These are phyloP conservation scores for Panthera leo DNA, from an alignment of 2,113 vertebrate genomes.

Conservation along the genomic window DNA sequence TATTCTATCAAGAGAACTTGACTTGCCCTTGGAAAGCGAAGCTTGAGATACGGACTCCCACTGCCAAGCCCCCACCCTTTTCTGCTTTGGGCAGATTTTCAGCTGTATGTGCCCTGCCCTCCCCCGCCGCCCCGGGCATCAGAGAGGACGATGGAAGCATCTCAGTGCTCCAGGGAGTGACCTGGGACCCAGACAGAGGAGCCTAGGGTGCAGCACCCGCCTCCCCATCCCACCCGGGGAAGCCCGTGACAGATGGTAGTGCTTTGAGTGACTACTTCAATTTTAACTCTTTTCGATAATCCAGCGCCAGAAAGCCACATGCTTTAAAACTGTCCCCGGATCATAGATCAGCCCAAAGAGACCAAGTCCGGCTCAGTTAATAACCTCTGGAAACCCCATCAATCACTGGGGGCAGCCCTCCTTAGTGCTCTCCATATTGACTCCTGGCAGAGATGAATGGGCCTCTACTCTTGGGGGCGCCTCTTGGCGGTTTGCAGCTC, in stretches of 20 bases:
- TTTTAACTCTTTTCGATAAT: constrained; percentile 79
- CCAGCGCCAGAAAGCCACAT: constrained; percentile 74
- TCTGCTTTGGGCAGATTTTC: neutral
- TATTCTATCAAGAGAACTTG: neutral
- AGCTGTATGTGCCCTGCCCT: too few relatives aligned
- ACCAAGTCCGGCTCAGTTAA: constrained; percentile 80
- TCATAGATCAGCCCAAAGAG: constrained; percentile 84
- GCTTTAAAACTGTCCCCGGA: constrained; percentile 80
- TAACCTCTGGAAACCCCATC: constrained; percentile 83
- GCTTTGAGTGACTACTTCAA: constrained; percentile 79
- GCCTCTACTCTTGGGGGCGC: neutral
- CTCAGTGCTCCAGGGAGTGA: neutral
- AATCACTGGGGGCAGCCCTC: constrained; percentile 73
- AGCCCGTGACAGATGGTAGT: constrained; percentile 70
- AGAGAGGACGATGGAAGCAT: neutral
- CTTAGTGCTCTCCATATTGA: constrained; percentile 56
- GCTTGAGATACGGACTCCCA: neutral
- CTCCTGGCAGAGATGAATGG: constrained; percentile 78
- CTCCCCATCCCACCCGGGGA: neutral
- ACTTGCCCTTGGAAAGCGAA: too few relatives aligned
- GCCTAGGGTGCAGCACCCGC: neutral
- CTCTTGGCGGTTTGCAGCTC: neutral
- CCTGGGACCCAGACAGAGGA: neutral
- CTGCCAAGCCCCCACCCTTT: neutral
- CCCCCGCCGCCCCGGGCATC: neutral